These are phyloP conservation scores for Leptestheria dahalacensis DNA, from an alignment of 1,140 invertebrate species.

Conservation along the genomic window DNA sequence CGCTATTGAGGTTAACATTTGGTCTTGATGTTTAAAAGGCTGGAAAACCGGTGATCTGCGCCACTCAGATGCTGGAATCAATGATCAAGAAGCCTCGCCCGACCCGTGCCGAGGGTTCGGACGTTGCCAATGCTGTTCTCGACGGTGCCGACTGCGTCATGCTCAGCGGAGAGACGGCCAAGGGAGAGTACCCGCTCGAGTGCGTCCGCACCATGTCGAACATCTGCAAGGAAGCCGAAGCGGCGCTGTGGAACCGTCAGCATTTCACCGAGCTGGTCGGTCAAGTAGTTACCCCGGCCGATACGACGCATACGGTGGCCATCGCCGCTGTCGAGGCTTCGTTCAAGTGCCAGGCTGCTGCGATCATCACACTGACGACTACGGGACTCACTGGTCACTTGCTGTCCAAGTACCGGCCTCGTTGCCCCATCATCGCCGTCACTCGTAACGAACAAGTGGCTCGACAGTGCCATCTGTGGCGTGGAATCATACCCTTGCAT, in stretches of 20 bases:
- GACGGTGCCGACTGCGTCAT: constrained; percentile 97
- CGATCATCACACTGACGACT: constrained; percentile 88
- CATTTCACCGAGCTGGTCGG: constrained; percentile 70
- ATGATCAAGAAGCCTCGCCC: constrained; percentile 95
- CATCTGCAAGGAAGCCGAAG: constrained; percentile 95
- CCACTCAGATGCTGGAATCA: constrained; percentile 96
- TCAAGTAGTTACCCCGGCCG: constrained; percentile 56
- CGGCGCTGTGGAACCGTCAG: constrained; percentile 87
- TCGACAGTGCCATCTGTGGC: constrained; percentile 81
- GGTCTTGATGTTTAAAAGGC: no score
- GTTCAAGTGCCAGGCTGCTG: constrained; percentile 73
- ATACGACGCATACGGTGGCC: constrained; percentile 80
- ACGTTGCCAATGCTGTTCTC: constrained; percentile 93
- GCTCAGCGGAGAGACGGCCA: constrained; percentile 95
- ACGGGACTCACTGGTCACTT: constrained; percentile 81
- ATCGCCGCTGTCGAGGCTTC: constrained; percentile 94
- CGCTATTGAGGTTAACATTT: no score
- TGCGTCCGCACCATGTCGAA: constrained; percentile 90
- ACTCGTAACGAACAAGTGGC: constrained; percentile 77
- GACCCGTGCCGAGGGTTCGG: constrained; percentile 87
- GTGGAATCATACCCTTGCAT: constrained; percentile 83
- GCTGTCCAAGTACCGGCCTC: constrained; percentile 84
- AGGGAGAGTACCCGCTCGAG: constrained; percentile 86
- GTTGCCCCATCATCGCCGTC: constrained; percentile 92
- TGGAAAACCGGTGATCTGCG: constrained; percentile 95